Conservation (phyloP, 2,797 vertebrate genomes). For the Sparus aurata region DNA sequence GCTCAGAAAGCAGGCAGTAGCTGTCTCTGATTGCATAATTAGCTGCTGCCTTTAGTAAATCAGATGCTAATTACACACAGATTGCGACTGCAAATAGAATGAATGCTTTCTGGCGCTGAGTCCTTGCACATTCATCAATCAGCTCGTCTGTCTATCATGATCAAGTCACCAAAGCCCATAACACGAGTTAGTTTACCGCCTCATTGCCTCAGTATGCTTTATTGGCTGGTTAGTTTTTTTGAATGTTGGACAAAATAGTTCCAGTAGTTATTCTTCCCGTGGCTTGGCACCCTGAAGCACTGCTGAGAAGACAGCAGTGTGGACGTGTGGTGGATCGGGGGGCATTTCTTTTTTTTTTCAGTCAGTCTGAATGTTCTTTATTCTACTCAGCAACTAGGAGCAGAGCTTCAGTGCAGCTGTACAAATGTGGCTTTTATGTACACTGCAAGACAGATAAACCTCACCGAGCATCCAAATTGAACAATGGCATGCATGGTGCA, state of each 20-base stretch:
- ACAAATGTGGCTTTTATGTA: not conserved
- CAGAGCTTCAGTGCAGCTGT: not conserved
- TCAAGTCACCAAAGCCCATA: constrained; percentile 14
- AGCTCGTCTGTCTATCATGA: constrained; percentile 41
- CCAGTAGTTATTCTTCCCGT: constrained; percentile 2
- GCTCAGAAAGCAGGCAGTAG: constrained; percentile 23
- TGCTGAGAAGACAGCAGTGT: not conserved
- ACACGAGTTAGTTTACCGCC: constrained; percentile 8
- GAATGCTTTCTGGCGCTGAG: constrained; percentile 29
- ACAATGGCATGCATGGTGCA: not conserved
- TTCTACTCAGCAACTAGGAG: not conserved
- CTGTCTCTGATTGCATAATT: constrained; percentile 64
- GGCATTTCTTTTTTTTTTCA: not conserved
- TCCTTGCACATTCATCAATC: constrained; percentile 51
- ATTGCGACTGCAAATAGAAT: constrained; percentile 56
- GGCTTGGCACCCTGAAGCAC: constrained; percentile 12
- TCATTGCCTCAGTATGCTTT: constrained; percentile 29
- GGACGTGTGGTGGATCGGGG: not conserved
- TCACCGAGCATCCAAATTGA: not conserved
- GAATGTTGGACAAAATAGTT: constrained; percentile 11
- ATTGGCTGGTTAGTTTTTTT: constrained; percentile 25
- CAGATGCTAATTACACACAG: constrained; percentile 67
- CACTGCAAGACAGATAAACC: not conserved
- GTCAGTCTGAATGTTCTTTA: not conserved
- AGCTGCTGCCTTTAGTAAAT: constrained; percentile 61